A percentile compares a stretch with the other conserved stretches of the same genome.
Conservation (phyloP, 2,888 invertebrate species). For the Myopa testacea region DNA sequence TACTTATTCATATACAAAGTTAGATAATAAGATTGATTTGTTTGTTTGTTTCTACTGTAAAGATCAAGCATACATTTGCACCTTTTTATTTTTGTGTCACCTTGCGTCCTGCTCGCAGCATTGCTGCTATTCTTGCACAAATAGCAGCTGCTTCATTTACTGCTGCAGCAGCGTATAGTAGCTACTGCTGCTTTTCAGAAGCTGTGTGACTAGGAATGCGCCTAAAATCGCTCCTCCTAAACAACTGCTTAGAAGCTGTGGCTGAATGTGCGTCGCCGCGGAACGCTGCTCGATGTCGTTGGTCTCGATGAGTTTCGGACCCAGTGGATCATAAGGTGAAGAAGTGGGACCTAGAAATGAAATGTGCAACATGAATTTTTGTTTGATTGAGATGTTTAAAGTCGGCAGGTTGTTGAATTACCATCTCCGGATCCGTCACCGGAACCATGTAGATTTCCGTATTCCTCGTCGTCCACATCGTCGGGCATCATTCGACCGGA, state of each 20-base stretch:
- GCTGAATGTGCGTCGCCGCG: conserved; percentile 40
- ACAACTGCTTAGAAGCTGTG: conserved; percentile 40
- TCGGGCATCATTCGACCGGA: conserved; percentile 60
- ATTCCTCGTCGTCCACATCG: conserved; percentile 65
- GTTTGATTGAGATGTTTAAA: not conserved
- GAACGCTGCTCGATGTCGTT: conserved; percentile 49
- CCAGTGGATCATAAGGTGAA: conserved; percentile 54
- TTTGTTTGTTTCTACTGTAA: conserved; percentile 43
- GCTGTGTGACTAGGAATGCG: conserved; percentile 58
- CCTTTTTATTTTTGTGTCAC: conserved; percentile 41
- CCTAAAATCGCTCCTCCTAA: conserved; percentile 36
- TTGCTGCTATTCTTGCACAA: conserved; percentile 10
- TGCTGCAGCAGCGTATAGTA: conserved; percentile 14
- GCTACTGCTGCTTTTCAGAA: conserved; percentile 47
- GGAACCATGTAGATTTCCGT: conserved; percentile 60
- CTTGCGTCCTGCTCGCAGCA: conserved; percentile 6
- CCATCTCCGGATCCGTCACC: conserved; percentile 67
- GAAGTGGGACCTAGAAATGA: conserved; percentile 45
- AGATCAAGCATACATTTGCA: conserved; percentile 48
- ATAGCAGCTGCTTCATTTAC: conserved; percentile 26
- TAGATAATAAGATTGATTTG: conserved; percentile 9
- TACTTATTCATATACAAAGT: conserved; percentile 10
- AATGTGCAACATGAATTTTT: not conserved
- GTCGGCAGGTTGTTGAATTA: conserved; percentile 39
- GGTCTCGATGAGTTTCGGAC: conserved; percentile 50